phyloP scores from a whole-genome alignment of 2,888 invertebrate species.

The Meteorus cinctellus region DNA sequence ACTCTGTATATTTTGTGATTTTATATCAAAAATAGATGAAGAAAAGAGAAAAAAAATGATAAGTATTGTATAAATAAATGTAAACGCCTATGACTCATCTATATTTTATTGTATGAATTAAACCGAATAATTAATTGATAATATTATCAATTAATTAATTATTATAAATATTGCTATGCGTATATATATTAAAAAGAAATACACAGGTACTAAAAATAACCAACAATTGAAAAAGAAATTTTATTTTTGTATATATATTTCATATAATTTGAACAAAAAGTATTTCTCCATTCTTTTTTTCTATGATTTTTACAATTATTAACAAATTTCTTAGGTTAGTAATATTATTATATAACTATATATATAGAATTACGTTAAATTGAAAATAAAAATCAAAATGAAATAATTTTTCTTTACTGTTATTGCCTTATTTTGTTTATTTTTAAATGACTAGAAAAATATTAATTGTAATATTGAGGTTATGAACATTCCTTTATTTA shows the following conservation, averaged over 20 bases:
- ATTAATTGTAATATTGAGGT: neutral
- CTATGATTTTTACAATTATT: conserved; percentile 17
- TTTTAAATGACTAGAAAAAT: neutral
- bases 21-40: conserved; percentile 61
- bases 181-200: conserved; percentile 59
- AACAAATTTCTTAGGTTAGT: conserved; percentile 34
- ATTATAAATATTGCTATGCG: conserved; percentile 60
- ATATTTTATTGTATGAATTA: conserved; percentile 62
- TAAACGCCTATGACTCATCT: conserved; percentile 68
- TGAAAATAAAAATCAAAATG: neutral
- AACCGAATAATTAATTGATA: too few species aligned
- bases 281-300: conserved; percentile 18
- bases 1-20: conserved; percentile 74
- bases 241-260: conserved; percentile 41
- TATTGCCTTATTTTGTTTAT: neutral
- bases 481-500: neutral
- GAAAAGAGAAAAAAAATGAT: conserved; percentile 56
- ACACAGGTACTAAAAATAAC: conserved; percentile 55
- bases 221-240: conserved; percentile 12
- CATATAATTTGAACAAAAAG: conserved; percentile 45
- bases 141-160: conserved; percentile 41
- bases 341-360: neutral
- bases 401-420: neutral
- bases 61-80: conserved; percentile 71
- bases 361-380: neutral